Base-by-base conservation (phyloP, 2,797 vertebrate species). In the Sebastes nivosus region DNA sequence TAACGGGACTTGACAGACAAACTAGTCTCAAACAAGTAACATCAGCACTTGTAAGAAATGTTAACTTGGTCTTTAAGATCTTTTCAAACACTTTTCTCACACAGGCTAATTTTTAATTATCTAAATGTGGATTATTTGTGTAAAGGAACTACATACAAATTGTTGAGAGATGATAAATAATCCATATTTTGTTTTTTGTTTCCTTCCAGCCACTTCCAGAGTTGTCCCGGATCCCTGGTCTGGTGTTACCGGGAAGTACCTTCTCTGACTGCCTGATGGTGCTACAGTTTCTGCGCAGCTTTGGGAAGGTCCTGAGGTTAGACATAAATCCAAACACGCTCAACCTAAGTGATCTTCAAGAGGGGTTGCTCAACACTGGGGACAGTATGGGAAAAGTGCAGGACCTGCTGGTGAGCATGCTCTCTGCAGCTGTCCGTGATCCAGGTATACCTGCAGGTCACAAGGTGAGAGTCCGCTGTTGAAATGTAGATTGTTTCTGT, bases 191-290 rank as follows among this genome's bases (percentile, higher is more conserved):
- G 11, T 67, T 60, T 78, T 78, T 3, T 46, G 8, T 78, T 63
- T 87, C 12, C 80, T 84, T 87, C 4, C 88, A 99, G 98, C 93
- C 96, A 85, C 96, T 99, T 86, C 98, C 98, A 80, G 96, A 96
- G 75, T 89, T 99, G 81, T 94, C 95, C 63, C 96, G 94, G 73
- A 96, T 99, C 68, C 95, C 96, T n/a, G 98, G 98, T 79, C 96
- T 99, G 24, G 93, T 98, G 78, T 93, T 99, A 11, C 91, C 96
- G 4, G 97, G 97, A 75, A 95, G 89, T 84, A 95, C 97, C 0
- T 97, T 99, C 93, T 97, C 98, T 0, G 96, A 99, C 85, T 99
- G 98, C 87, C 96, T 99, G 72, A 98, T 98, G 97, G 96, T 98
- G 82, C 92, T 99, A 78, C 97, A 99, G 94, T 99, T 99, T 91